Evolutionary conservation across 2,888 invertebrate species (phyloP).

Genomic region (Lysandra bellargus): DNA sequence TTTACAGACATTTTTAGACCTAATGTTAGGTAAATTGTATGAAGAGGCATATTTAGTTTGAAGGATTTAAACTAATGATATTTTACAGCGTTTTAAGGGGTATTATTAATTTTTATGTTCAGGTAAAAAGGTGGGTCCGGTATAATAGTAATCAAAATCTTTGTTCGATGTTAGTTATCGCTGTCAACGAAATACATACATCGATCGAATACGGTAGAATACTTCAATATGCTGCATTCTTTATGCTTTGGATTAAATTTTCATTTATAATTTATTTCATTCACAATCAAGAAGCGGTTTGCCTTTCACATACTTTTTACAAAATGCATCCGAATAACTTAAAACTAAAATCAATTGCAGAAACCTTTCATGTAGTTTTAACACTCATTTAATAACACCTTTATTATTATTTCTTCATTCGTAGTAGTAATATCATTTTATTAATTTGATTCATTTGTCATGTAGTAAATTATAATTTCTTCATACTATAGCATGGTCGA

Average conservation of each 20-base stretch:
- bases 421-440: not conserved
- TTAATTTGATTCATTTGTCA: not conserved
- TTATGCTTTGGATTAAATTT: not conserved
- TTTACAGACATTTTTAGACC: not conserved
- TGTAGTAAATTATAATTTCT: not conserved
- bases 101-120: not conserved
- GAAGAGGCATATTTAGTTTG: slow-evolving; percentile 24
- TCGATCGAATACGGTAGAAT: not conserved
- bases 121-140: slow-evolving; percentile 26
- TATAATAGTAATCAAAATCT: slow-evolving; percentile 24
- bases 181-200: not conserved
- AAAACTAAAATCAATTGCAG: not conserved
- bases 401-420: not conserved
- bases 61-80: not conserved
- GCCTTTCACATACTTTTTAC: slow-evolving; percentile 6
- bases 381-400: not conserved
- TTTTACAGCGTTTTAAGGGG: slow-evolving; percentile 25
- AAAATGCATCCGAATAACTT: not conserved
- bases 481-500: not conserved
- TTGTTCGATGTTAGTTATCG: slow-evolving; percentile 1
- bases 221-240: not conserved
- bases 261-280: not conserved
- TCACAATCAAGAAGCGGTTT: not conserved
- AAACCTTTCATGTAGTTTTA: not conserved
- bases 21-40: slow-evolving; percentile 27